Percentiles rank a stretch among this genome's conserved stretches.
Conservation (phyloP, 1,140 invertebrate species). For the Ceratosolen fusciceps region DNA sequence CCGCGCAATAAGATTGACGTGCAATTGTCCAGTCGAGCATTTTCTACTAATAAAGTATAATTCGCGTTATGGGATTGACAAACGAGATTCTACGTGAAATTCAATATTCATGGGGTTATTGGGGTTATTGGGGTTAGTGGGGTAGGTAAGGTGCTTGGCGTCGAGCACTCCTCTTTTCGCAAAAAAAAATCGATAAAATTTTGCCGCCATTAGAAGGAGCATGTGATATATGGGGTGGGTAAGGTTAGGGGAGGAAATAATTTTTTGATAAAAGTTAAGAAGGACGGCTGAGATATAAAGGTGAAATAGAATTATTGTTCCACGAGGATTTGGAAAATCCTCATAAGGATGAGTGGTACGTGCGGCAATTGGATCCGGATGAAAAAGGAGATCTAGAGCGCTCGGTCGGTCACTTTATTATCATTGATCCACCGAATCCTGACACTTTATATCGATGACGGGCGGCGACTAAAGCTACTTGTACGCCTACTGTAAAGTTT, state of each 20-base stretch:
- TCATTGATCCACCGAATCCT: constrained; percentile 26
- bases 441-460: constrained; percentile 38
- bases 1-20: too few species aligned
- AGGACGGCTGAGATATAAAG: background rate
- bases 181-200: constrained; percentile 33
- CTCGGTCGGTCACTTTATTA: constrained; percentile 44
- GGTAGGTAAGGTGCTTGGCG: too few species aligned
- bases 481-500: background rate
- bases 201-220: constrained; percentile 2
- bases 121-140: too few species aligned
- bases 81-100: too few species aligned
- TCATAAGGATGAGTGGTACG: constrained; percentile 21
- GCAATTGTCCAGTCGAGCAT: too few species aligned
- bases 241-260: constrained; percentile 10
- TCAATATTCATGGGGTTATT: too few species aligned
- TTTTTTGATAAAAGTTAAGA: background rate
- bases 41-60: too few species aligned
- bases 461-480: background rate
- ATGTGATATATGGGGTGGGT: background rate
- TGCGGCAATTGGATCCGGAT: background rate
- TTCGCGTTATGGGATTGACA: too few species aligned
- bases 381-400: background rate
- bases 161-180: too few species aligned
- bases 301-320: constrained; percentile 42
- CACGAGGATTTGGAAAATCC: constrained; percentile 33